These are phyloP conservation scores for Meteorus colon DNA, from an alignment of 2,888 invertebrate species.

Conservation along the genomic window DNA sequence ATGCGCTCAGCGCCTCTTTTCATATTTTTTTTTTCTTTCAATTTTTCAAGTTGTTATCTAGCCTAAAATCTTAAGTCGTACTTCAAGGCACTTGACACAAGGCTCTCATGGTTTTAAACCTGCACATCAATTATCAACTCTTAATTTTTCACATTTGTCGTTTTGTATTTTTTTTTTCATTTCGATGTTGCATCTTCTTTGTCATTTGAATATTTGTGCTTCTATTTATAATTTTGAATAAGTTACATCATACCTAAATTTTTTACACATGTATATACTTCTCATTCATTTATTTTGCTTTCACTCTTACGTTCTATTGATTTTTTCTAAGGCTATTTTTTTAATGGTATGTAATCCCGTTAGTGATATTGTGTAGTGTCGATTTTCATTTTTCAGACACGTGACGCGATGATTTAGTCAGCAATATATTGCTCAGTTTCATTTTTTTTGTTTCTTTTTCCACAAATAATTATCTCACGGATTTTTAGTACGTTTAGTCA, in stretches of 20 bases:
- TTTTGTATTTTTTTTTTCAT: conserved; percentile 40
- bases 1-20: conserved; percentile 71
- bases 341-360: conserved; percentile 24
- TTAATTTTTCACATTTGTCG: conserved; percentile 45
- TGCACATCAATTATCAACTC: conserved; percentile 56
- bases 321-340: conserved; percentile 4
- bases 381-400: conserved; percentile 17
- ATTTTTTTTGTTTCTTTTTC: conserved; percentile 1
- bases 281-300: conserved; percentile 37
- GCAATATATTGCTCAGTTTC: conserved; percentile 5
- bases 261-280: conserved; percentile 23
- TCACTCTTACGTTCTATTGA: conserved; percentile 34
- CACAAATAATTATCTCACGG: neutral
- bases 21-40: conserved; percentile 42
- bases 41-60: conserved; percentile 55
- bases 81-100: conserved; percentile 73
- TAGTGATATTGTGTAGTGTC: conserved; percentile 32
- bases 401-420: conserved; percentile 23
- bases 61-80: conserved; percentile 72
- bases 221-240: conserved; percentile 42
- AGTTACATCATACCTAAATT: conserved; percentile 35
- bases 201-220: conserved; percentile 50
- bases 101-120: conserved; percentile 71
- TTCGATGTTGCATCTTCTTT: conserved; percentile 45
- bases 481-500: neutral